Percentiles rank a stretch among this genome's conserved stretches.
Conservation (phyloP, 2,797 vertebrate species). For the Spea hammondii region DNA sequence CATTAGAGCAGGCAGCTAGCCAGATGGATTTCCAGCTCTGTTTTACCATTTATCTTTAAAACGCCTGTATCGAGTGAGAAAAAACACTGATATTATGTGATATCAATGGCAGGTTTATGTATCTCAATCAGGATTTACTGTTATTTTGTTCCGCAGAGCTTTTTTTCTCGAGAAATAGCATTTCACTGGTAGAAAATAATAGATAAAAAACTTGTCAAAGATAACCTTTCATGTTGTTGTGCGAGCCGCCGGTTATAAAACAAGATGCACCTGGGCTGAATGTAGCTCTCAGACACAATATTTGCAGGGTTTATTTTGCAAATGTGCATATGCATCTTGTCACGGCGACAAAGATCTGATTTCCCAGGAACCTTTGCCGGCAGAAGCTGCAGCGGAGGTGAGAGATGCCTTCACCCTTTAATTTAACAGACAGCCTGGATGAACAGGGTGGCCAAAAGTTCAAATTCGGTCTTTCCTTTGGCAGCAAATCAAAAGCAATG, state of each 20-base stretch:
- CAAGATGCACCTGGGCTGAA: conserved; percentile 74
- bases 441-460: conserved; percentile 39
- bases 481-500: conserved; percentile 46
- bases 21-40: conserved; percentile 99
- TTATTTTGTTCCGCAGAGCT: conserved; percentile 99
- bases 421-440: conserved; percentile 30
- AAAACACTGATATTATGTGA: conserved; percentile 99
- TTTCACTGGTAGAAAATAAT: conserved; percentile 91
- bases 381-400: conserved; percentile 11
- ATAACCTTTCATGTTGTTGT: conserved; percentile 79
- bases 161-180: conserved; percentile 83
- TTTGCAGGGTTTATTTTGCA: conserved; percentile 44
- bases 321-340: conserved; percentile 32
- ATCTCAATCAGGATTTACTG: conserved; percentile 97
- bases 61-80: conserved; percentile 91
- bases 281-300: conserved; percentile 71
- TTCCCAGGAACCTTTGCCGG: conserved; percentile 21
- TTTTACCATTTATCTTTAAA: conserved; percentile 99
- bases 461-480: conserved; percentile 26
- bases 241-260: conserved; percentile 71
- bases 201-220: conserved; percentile 81
- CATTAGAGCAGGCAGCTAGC: conserved; percentile 98
- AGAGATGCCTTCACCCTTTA: conserved; percentile 28
- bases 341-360: conserved; percentile 29
- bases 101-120: conserved; percentile 99